These are phyloP conservation scores for Catharus minimus DNA, from an alignment of 2,113 vertebrate species.

Conservation along the genomic window DNA sequence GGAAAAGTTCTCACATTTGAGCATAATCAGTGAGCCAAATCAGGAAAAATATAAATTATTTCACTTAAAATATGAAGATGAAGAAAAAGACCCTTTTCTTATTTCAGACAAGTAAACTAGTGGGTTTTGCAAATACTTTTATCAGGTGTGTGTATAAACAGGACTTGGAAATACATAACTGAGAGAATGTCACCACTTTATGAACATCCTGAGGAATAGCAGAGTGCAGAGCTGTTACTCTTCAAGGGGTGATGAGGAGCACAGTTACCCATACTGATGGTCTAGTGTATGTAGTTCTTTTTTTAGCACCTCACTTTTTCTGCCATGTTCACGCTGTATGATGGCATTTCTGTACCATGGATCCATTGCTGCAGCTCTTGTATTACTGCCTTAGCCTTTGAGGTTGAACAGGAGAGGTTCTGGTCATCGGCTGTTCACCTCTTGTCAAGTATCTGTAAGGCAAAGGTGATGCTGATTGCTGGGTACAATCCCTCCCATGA, in stretches of 20 bases:
- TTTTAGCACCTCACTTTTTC: neutral
- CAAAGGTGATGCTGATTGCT: neutral
- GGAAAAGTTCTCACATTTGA: neutral
- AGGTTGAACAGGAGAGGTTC: neutral
- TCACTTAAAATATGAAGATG: neutral
- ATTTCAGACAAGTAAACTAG: neutral
- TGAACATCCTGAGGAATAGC: neutral
- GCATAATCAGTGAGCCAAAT: neutral
- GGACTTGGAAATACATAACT: accelerated
- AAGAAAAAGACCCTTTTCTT: neutral
- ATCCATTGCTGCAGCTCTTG: neutral
- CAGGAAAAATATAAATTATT: neutral
- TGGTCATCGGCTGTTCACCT: neutral
- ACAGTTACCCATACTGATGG: neutral
- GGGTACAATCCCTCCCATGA: neutral
- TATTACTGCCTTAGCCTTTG: neutral
- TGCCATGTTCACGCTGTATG: neutral
- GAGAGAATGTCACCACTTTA: neutral
- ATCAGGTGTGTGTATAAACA: neutral
- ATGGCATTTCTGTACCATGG: neutral
- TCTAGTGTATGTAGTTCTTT: neutral
- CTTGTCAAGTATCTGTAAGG: neutral
- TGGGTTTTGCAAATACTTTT: neutral
- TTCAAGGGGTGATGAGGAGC: neutral
- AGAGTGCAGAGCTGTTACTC: neutral